Base-by-base conservation (phyloP, 2,113 vertebrate species). In the Furnarius figulus region DNA sequence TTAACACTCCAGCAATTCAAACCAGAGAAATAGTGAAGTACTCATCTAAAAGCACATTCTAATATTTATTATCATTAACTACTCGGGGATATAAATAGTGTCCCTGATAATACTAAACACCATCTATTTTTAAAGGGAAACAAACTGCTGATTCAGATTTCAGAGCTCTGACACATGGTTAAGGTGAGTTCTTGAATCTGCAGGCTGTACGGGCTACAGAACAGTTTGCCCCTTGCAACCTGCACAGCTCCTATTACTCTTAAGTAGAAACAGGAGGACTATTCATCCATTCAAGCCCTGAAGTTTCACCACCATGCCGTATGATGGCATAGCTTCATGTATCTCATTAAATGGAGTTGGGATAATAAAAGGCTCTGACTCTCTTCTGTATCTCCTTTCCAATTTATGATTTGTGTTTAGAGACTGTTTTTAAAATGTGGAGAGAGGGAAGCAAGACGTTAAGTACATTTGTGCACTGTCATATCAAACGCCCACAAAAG, bases 261-360 rank as follows among this genome's bases (percentile, higher is more conserved):
- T 6, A 39, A 50, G 46, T 3, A 58, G 61, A 39, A 70, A 49
- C 12, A 75, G 31, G 23, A 90, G 27, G 30, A 59, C 35, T 39
- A 13, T 20, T 88, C 46, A 87, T 5, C 37, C 59, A 77, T 8
- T 24, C 58, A 68, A 4, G 8, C 18, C 30, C 10, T 22, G 5
- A 73, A 78, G 18, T 23, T 83, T 62, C 52, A 52, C 9, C 31
- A 62, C 24, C 21, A 9, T 3, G 6, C 21, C 72, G 47, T 18
- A 1, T 8, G 52, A 53, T 0, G 0, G 7, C 24, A 56, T 0
- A 72, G 68, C 12, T 16, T 21, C 44, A 46, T 46, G 19, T 23
- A 59, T 25, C 27, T 46, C 59, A 80, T 42, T 74, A 82, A 90
- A 39, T 24, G 12, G 13, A 85, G 16, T 33, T 67, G 9, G 20